Base-by-base conservation (phyloP, 2,888 invertebrate genomes). In the Tortricodes alternella region DNA sequence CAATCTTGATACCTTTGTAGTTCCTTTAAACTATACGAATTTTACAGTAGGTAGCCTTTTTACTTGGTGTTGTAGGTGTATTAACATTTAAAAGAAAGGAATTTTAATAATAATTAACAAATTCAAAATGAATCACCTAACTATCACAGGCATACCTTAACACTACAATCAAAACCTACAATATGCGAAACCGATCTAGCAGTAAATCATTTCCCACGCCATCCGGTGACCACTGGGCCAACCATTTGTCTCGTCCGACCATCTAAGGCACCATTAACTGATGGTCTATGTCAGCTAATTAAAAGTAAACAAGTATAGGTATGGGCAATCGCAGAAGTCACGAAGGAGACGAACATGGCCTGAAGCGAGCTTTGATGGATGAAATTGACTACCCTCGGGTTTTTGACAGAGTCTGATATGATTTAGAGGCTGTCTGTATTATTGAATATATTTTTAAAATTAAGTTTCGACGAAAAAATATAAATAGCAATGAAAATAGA, bases 251-350 rank as follows among this genome's bases (percentile, higher is more conserved):
- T 78, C 58, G 61, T 46, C 61, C 74, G 70, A 55, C 62, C 74
- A 71, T 75, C 69, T 78, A 74, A 62, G 79, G 76, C 58, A 61
- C 46, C 55, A 51, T 46, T 63, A 66, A 71, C 70, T 71, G 70
- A 76, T 72, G 71, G 64, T 66, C 69, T 60, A 65, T 75, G 80
- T 78, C 81, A 78, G 78, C 70, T 85, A 86, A 88, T 88, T 87
- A 89, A 85, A 86, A 86, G 79, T 74, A 85, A 89, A 86, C 80
- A 84, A 75, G 37, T 50, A 24, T 34, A 56, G 49, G 43, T 50
- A 44, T 29, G 73, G 70, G 76, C 79, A 78, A 83, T 84, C 77
- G 78, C 85, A 84, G 85, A 77, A 86, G 87, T 86, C 85, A 82
- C 76, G 78, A 63, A 59, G 62, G 66, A 79, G 76, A 75, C 69